Evolutionary conservation across 2,797 vertebrate species (phyloP), one percentile per base, ranked within the genome.

Genomic region (Pangasius sanitwongsei): DNA sequence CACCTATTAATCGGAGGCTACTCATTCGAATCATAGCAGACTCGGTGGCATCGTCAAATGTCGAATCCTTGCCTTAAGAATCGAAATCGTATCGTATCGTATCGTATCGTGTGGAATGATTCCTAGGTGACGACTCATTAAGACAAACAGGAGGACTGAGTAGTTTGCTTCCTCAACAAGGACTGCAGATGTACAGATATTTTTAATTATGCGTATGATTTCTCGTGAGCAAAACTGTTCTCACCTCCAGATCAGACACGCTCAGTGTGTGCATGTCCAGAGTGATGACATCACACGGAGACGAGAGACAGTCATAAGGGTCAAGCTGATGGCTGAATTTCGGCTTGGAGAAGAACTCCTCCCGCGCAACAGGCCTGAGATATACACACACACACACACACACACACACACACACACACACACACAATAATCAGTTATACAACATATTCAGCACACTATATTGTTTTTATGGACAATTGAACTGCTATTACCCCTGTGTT

Each of bases 271-370:
- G 93, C 97, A 97, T 96, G 90, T 97, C 93, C 86, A 97, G 55
- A 82, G 77, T 74, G 23, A 97, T 89, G 67, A 97, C 94, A 4
- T 95, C 93, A 34, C 93, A 93, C 2, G 97, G 94, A 4, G 93
- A 74, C 12, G 95, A 92, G 11, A 97, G 94, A 87, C 95, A 95
- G 89, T 96, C 96, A 0, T 93, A 91, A 0, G 94, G 95, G 37
- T 95, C 92, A 37, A 97, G 90, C 37, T 96, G 75, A 90, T 97
- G 96, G 84, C 96, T 96, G 90, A 96, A 94, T 91, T 97, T 97
- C 31, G 97, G 97, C 92, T 96, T 97, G 2, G 96, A 95, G 86
- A 97, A 96, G 89, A 97, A 96, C 92, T 97, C 97, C 89, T 96
- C 93, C 84, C 95, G 93, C 61, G 97, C 97, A 87, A 97, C 91